These are phyloP conservation scores for Dolichoris vasculosae DNA, from an alignment of 1,140 invertebrate genomes.

Conservation along the genomic window DNA sequence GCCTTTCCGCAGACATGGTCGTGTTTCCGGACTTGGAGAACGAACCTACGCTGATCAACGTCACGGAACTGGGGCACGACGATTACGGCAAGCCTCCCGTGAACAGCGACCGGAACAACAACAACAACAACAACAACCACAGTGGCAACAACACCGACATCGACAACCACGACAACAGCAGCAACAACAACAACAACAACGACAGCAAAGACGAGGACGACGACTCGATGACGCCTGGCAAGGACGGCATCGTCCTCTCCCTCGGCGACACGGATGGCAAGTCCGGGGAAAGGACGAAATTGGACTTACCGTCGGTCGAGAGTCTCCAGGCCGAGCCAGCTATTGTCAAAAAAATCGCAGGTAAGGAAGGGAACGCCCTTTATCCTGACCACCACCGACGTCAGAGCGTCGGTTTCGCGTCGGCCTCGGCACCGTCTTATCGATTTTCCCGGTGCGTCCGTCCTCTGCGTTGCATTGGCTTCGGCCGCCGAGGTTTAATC, in stretches of 20 bases:
- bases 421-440: not conserved
- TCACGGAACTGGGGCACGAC: constrained; percentile 53
- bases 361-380: constrained; percentile 54
- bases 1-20: constrained; percentile 66
- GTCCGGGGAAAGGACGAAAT: constrained; percentile 50
- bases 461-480: not conserved
- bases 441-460: not conserved
- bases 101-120: constrained; percentile 40
- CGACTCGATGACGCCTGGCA: constrained; percentile 50
- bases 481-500: not conserved
- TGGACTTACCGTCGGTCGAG: constrained; percentile 53
- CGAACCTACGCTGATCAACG: constrained; percentile 62
- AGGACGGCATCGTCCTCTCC: constrained; percentile 54
- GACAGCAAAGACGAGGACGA: constrained; percentile 9
- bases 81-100: not conserved
- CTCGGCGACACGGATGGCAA: constrained; percentile 52
- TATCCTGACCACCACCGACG: not conserved
- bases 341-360: constrained; percentile 65
- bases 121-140: constrained; percentile 37
- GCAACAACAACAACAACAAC: constrained; percentile 22
- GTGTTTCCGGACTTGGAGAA: constrained; percentile 65
- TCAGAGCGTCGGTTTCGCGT: not conserved
- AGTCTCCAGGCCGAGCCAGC: constrained; percentile 57
- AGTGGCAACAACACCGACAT: constrained; percentile 40
- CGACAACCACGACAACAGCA: constrained; percentile 25